Percentiles rank a stretch among this genome's conserved stretches.
Evolutionary conservation across 2,888 invertebrate species (phyloP).

Genomic region (Eretmocerus hayati): DNA sequence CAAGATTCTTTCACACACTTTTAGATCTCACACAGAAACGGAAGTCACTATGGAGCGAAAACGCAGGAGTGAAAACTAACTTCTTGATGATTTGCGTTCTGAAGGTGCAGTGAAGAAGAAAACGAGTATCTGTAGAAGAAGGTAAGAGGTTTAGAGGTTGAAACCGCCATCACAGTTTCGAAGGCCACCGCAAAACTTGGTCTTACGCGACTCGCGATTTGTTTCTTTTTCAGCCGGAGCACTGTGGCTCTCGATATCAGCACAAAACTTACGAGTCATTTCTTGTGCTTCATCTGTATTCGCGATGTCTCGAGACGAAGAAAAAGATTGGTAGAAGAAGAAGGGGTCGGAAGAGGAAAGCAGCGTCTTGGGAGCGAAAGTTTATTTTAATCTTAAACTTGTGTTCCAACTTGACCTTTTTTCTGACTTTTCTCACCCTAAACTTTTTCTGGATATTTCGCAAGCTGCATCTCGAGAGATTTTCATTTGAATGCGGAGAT

Average conservation of each 20-base stretch:
- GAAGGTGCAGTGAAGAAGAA: neutral
- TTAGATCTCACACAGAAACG: too few species aligned
- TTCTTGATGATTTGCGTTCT: constrained; percentile 27
- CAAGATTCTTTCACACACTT: too few species aligned
- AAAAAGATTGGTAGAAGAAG: too few species aligned
- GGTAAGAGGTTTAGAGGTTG: too few species aligned
- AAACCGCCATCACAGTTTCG: too few species aligned
- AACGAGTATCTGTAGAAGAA: too few species aligned
- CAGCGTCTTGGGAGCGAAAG: neutral
- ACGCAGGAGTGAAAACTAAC: constrained; percentile 26
- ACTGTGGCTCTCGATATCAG: constrained; percentile 10
- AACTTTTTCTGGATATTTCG: too few species aligned
- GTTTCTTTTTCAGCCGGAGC: neutral
- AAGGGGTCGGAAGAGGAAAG: neutral
- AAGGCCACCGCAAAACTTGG: neutral
- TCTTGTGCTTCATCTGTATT: neutral
- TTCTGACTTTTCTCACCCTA: too few species aligned
- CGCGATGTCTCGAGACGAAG: too few species aligned
- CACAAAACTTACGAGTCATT: constrained; percentile 14
- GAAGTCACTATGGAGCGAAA: constrained; percentile 2
- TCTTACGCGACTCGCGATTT: neutral
- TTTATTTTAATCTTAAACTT: neutral
- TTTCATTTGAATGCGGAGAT: too few species aligned
- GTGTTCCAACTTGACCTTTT: neutral
- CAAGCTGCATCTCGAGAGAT: too few species aligned